Evolutionary conservation across 2,797 vertebrate species (phyloP).

Genomic region (Aulostomus chinensis): DNA sequence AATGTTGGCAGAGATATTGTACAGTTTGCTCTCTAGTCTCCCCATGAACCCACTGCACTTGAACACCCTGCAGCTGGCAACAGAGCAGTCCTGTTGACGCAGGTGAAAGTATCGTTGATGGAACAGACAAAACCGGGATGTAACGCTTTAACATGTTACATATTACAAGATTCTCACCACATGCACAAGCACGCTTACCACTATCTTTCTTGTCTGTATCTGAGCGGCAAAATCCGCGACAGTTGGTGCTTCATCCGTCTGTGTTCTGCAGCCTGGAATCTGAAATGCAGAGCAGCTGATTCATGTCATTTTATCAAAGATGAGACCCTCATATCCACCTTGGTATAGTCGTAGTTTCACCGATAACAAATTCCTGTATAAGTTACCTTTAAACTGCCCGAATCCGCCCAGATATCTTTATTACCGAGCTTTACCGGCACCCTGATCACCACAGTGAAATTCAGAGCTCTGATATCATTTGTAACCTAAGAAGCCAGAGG

Average conservation of each 20-base stretch:
- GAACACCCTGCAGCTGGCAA: constrained; percentile 77
- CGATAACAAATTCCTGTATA: not conserved
- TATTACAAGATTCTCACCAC: no score
- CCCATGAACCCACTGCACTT: constrained; percentile 64
- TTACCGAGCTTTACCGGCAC: constrained; percentile 78
- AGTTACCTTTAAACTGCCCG: constrained; percentile 55
- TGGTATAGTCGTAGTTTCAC: not conserved
- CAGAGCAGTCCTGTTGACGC: constrained; percentile 78
- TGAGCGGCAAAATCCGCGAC: constrained; percentile 43
- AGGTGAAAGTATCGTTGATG: not conserved
- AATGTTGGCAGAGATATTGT: constrained; percentile 77
- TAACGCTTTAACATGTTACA: no score
- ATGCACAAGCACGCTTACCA: constrained; percentile 75
- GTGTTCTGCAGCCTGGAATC: constrained; percentile 64
- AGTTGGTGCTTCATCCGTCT: constrained; percentile 21
- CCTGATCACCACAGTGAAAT: constrained; percentile 77
- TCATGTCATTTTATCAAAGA: not conserved
- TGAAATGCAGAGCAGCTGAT: constrained; percentile 25
- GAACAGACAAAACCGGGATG: no score
- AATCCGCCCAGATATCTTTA: constrained; percentile 71
- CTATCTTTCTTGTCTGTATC: constrained; percentile 50
- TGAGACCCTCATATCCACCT: not conserved
- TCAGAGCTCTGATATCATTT: constrained; percentile 69
- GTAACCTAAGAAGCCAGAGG: no score
- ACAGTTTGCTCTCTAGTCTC: constrained; percentile 33